Evolutionary conservation across 2,113 vertebrate species (phyloP).

Genomic region (Atlantisia rogersi): DNA sequence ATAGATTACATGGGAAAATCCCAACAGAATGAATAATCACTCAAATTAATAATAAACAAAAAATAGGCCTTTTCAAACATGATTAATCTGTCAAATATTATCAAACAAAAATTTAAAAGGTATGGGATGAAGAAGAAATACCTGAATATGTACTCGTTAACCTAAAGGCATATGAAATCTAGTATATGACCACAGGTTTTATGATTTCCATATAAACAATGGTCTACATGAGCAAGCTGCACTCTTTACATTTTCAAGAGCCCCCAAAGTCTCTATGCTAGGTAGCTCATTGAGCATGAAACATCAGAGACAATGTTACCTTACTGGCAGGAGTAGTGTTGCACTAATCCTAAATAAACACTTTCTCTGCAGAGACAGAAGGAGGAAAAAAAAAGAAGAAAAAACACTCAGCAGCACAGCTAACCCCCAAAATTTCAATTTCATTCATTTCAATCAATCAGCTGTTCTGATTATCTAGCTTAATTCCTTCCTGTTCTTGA

Average conservation of each 20-base stretch:
- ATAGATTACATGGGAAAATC: not conserved
- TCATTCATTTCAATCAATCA: not conserved
- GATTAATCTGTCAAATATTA: not conserved
- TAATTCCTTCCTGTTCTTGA: not conserved
- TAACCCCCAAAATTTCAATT: not conserved
- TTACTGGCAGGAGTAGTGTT: not conserved
- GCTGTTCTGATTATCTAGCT: not conserved
- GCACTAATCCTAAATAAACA: not conserved
- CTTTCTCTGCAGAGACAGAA: not conserved
- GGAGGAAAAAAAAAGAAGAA: accelerated
- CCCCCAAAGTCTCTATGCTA: not conserved
- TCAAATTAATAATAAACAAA: not conserved
- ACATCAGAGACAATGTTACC: not conserved
- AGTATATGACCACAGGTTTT: not conserved
- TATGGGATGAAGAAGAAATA: not conserved
- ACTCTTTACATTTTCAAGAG: not conserved
- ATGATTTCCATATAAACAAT: not conserved
- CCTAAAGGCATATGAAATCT: not conserved
- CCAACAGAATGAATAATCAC: not conserved
- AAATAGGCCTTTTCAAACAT: not conserved
- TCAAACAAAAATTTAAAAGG: not conserved
- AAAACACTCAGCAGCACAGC: not conserved
- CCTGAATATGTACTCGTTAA: not conserved
- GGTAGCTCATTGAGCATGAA: not conserved
- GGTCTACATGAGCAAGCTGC: not conserved